Evolutionary conservation across 35 echinoderm and acorn worm genomes (phyloP).

Genomic region (Eucidaris tribuloides): DNA sequence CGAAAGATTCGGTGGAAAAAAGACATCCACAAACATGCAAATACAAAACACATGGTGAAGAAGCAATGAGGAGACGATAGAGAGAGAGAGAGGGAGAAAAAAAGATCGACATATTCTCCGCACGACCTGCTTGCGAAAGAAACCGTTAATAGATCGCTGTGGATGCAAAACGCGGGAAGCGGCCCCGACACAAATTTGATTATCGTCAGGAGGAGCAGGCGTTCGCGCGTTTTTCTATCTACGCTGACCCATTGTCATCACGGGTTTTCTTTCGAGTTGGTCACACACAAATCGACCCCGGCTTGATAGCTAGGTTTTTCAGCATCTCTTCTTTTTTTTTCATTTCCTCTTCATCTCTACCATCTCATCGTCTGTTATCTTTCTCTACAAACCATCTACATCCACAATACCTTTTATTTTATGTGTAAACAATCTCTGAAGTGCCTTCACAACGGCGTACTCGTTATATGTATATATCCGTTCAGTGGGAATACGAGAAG

Average conservation of each 20-base stretch:
- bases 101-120: conserved; percentile 16
- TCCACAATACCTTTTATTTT: conserved; percentile 4
- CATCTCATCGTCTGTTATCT: not conserved
- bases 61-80: not conserved
- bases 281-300: conserved; percentile 30
- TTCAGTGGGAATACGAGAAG: no score
- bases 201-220: conserved; percentile 29
- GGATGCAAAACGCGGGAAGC: conserved; percentile 29
- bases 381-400: not conserved
- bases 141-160: conserved; percentile 21
- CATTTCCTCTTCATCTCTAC: not conserved
- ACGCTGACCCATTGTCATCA: conserved; percentile 25
- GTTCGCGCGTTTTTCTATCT: conserved; percentile 19
- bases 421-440: conserved; percentile 4
- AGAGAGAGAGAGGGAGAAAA: not conserved
- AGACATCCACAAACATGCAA: conserved; percentile 12
- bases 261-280: conserved; percentile 22
- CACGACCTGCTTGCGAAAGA: conserved; percentile 34
- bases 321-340: not conserved
- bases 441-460: no score
- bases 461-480: no score
- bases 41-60: conserved; percentile 4
- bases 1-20: no score
- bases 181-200: conserved; percentile 30
- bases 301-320: not conserved